Evolutionary conservation across 2,888 invertebrate genomes (phyloP).

Genomic region (Plebejus melissa): DNA sequence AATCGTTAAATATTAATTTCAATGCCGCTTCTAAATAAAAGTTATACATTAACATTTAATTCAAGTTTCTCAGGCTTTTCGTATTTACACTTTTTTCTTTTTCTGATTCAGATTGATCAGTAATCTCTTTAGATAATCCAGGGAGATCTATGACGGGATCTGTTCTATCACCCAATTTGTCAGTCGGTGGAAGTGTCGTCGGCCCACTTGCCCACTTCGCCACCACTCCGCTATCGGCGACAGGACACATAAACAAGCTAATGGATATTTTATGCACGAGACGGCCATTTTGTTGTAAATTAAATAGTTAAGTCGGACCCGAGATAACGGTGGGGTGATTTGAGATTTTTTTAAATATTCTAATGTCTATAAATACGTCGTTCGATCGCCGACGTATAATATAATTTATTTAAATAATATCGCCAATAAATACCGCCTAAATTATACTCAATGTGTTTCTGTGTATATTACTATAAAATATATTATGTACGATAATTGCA

Average conservation of each 20-base stretch:
- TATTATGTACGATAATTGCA: constrained; percentile 25
- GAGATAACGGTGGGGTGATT: constrained; percentile 27
- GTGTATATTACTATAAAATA: constrained; percentile 24
- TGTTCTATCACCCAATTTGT: constrained; percentile 15
- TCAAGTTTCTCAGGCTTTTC: not conserved
- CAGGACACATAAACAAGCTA: constrained; percentile 27
- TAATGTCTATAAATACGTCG: constrained; percentile 23
- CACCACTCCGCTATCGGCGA: constrained; percentile 19
- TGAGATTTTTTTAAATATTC: constrained; percentile 25
- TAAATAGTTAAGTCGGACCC: constrained; percentile 24
- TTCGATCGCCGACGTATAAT: constrained; percentile 9
- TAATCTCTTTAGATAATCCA: not conserved
- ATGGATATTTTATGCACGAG: constrained; percentile 25
- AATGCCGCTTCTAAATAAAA: not conserved
- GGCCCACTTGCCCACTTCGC: constrained; percentile 23
- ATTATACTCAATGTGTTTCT: constrained; percentile 16
- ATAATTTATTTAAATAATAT: constrained; percentile 26
- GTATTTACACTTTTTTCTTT: not conserved
- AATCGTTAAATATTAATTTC: not conserved
- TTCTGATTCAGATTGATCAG: not conserved
- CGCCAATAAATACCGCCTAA: constrained; percentile 15
- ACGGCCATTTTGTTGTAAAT: constrained; percentile 25
- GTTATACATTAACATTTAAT: not conserved
- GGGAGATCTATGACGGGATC: not conserved
- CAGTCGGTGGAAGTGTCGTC: not conserved